Evolutionary conservation across 2,797 vertebrate genomes (phyloP), one percentile per base, ranked within the genome.

Genomic region (Chelon labrosus): DNA sequence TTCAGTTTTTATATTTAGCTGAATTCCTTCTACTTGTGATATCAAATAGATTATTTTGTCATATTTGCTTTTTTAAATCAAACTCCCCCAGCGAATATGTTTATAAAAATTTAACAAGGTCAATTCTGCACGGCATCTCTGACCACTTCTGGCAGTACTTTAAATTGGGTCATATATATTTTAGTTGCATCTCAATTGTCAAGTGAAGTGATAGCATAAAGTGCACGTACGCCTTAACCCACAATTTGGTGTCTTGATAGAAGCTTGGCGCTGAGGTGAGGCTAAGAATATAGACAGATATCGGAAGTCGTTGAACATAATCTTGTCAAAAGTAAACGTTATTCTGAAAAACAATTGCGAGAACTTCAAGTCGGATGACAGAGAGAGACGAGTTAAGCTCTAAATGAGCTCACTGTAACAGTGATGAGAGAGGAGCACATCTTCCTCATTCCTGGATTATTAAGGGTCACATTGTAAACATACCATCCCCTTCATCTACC

Each of bases 381-480:
- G 61, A 65, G 35, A 31, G 31, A 31, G 31, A 31, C 31, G 31
- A 5, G 31, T 31, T 31, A 17, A 49, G 60, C 55, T 44, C 20
- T 19, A 52, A 54, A 63, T 58, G 35, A 47, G 22, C 44, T 49
- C 58, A 68, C 5, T 58, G n/a, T 55, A 51, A 7, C 55, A 12
- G n/a, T 1, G 67, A 22, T 46, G 25, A 65, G 46, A 46, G 17
- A 39, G 70, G 44, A 64, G 39, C 22, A 52, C 42, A 50, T 35
- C 66, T 44, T 56, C 44, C 27, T 57, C 66, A 69, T 72, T 73
- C 61, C 42, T 55, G 52, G 42, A 62, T 53, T 53, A 44, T 13
- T 27, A 42, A 5, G 20, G 55, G 5, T 25, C 39, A 63, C 16
- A 41, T 13, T 39, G 19, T 31, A 50, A 64, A 73, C 50, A 66